Evolutionary conservation across 2,113 vertebrate genomes (phyloP), one percentile per base, ranked within the genome.

Genomic region (Sapajus apella): DNA sequence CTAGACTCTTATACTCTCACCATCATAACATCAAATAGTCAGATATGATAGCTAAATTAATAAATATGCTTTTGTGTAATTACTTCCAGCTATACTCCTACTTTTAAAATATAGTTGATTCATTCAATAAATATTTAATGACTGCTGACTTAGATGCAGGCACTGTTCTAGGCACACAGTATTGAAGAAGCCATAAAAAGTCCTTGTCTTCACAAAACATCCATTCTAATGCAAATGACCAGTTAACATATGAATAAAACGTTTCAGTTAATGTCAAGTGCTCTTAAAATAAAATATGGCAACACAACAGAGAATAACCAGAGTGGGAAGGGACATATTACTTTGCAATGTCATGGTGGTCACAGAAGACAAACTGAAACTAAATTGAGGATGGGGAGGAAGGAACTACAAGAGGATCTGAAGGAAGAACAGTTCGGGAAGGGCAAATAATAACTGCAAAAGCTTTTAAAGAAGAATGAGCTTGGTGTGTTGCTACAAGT

Each of bases 111-210:
- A 87, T 3, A 47, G 93, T 17, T 72, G 25, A 87, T 25, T 91
- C 35, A 83, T n/a, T 96, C n/a, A 91, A 40, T 58, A 83, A 75
- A 61, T 88, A 94, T 52, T 87, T 87, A 87, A 76, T 45, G 35
- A 93, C n/a, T 86, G 27, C 66, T 37, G 27, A 68, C 21, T 92
- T 80, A 84, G n/a, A 73, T n/a, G 32, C 6, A 94, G 52, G 14
- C 14, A 83, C 61, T 80, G 9, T 23, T 91, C 23, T 76, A 80
- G 18, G 27, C 40, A 88, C 8, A 91, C 12, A 75, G 21, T 25
- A 89, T 35, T 95, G 16, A 97, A 55, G 25, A 81, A 91, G 75
- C 90, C 68, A 76, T 76, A 91, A 4, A 40, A 93, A 96, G 75
- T 86, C 30, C 25, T 27, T 87, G 5, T 72, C 81, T 66, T 95